These are phyloP conservation scores for Zaprionus gabonicus DNA, from an alignment of 1,140 invertebrate species.

Conservation along the genomic window DNA sequence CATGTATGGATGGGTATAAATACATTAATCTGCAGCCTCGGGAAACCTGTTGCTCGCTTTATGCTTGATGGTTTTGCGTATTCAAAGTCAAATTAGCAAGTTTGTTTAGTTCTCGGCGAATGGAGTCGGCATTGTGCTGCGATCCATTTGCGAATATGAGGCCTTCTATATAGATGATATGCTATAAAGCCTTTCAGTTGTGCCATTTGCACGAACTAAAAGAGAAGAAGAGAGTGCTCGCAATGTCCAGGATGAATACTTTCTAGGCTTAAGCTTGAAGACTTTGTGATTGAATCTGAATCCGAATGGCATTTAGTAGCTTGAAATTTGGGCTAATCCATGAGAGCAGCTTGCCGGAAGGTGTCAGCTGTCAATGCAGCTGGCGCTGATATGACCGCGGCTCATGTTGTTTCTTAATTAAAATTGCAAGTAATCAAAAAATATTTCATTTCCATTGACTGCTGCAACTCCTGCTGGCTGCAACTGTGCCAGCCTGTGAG, in stretches of 20 bases:
- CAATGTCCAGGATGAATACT: slow-evolving; percentile 20
- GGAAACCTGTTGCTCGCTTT: slow-evolving; percentile 49
- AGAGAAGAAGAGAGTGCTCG: not conserved
- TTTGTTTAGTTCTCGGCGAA: slow-evolving; percentile 48
- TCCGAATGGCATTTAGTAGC: not conserved
- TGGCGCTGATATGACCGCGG: slow-evolving; percentile 47
- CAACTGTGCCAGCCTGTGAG: slow-evolving; percentile 48
- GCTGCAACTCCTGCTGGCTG: slow-evolving; percentile 24
- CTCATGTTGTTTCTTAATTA: slow-evolving; percentile 65
- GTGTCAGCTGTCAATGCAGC: slow-evolving; percentile 56
- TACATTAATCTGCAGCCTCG: slow-evolving; percentile 39
- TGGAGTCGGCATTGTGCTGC: slow-evolving; percentile 21
- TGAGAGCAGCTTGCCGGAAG: slow-evolving; percentile 29
- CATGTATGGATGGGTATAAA: slow-evolving; percentile 50
- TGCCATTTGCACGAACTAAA: not conserved
- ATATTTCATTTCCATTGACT: slow-evolving; percentile 51
- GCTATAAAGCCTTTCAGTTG: not conserved
- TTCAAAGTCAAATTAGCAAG: slow-evolving; percentile 67
- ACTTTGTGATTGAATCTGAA: not conserved
- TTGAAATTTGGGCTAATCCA: slow-evolving; percentile 63
- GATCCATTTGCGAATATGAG: slow-evolving; percentile 20
- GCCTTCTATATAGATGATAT: not conserved
- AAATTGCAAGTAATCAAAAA: slow-evolving; percentile 60
- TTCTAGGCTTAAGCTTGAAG: slow-evolving; percentile 1
- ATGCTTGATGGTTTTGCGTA: slow-evolving; percentile 41